Conservation (phyloP, 2,797 vertebrate genomes). For the Megalops cyprinoides region DNA sequence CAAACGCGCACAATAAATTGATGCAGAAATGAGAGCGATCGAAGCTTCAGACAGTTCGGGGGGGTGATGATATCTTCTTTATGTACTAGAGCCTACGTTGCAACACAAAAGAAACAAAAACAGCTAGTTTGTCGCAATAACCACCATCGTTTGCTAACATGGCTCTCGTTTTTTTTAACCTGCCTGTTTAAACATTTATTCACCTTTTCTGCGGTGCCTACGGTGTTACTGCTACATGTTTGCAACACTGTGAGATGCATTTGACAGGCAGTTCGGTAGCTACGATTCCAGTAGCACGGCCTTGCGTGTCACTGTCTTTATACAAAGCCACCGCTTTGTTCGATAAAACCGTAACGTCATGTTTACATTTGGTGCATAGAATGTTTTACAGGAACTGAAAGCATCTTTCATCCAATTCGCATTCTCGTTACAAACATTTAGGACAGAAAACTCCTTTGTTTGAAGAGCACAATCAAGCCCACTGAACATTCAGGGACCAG, state of each 20-base stretch:
- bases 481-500: background rate
- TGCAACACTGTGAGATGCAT: background rate
- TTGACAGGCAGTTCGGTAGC: conserved; percentile 10
- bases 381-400: background rate
- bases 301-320: conserved; percentile 9
- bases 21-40: conserved; percentile 1
- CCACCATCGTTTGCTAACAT: no score
- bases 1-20: background rate
- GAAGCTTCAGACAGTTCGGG: conserved; percentile 2
- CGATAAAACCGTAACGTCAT: background rate
- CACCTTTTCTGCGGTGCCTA: background rate
- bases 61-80: conserved; percentile 1
- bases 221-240: background rate
- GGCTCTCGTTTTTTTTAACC: background rate
- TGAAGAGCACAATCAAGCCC: conserved; percentile 38
- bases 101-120: no score
- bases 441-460: conserved; percentile 57
- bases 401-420: background rate
- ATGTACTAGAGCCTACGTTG: background rate
- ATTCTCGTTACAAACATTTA: background rate
- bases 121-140: no score
- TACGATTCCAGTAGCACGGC: conserved; percentile 14
- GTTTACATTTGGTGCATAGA: background rate
- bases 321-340: conserved; percentile 2
- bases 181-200: background rate